phyloP scores from a whole-genome alignment of 2,888 invertebrate species.

The Chloroclysta siterata region DNA sequence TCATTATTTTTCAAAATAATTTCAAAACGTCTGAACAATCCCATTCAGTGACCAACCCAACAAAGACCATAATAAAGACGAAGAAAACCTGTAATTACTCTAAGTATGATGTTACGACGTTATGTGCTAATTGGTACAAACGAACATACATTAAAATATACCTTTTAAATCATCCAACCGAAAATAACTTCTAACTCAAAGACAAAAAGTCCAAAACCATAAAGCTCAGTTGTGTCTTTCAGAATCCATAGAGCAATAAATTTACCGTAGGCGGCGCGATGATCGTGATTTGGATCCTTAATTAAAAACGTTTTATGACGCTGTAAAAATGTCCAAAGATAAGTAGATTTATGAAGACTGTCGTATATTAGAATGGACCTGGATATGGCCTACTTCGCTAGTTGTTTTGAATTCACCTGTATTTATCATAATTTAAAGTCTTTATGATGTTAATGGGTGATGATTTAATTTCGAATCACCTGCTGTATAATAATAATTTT shows the following conservation, averaged over 20 bases:
- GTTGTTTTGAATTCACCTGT: constrained; percentile 33
- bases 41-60: constrained; percentile 38
- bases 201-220: constrained; percentile 9
- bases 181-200: constrained; percentile 19
- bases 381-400: constrained; percentile 37
- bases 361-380: constrained; percentile 48
- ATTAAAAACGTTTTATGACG: constrained; percentile 80
- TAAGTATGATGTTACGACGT: constrained; percentile 45
- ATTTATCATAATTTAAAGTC: constrained; percentile 21
- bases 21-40: constrained; percentile 37
- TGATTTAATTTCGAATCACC: constrained; percentile 13
- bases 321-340: constrained; percentile 74
- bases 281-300: constrained; percentile 75
- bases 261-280: constrained; percentile 58
- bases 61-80: constrained; percentile 40
- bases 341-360: constrained; percentile 51
- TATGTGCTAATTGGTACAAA: constrained; percentile 65
- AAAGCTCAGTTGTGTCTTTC: constrained; percentile 22
- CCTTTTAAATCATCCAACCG: constrained; percentile 12
- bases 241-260: constrained; percentile 45
- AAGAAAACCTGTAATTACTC: constrained; percentile 45
- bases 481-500: background rate
- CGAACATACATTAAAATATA: constrained; percentile 35
- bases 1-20: constrained; percentile 34
- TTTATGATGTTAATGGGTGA: constrained; percentile 17